Base-by-base conservation (phyloP, 2,888 invertebrate species). In the Acrobasis repandana region DNA sequence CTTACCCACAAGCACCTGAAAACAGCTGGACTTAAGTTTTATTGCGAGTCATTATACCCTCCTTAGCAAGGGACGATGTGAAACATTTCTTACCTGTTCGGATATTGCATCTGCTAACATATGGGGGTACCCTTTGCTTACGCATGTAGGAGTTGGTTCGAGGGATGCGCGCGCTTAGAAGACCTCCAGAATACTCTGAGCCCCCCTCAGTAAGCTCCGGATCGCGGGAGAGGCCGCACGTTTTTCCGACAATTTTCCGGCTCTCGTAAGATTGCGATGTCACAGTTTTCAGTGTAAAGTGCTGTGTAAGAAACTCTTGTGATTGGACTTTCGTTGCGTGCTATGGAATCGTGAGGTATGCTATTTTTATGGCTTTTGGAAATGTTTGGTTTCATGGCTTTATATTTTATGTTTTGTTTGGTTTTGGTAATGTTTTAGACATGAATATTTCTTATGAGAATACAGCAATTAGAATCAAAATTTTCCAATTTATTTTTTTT, bases 111-210 rank as follows among this genome's bases (percentile, higher is more conserved):
- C 70, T 67, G 66, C 69, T 70, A 72, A 80, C 81, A 76, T 82
- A 82, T 80, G 83, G 79, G 82, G 72, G 74, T 73, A 65, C 66
- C 67, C 66, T 66, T 72, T 71, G 61, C 56, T 69, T 75, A 75
- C 67, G 71, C 72, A 75, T 75, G 70, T 77, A 79, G 72, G 68
- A 74, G 76, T 79, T 77, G 80, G 28, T 80, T 82, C 81, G 79
- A 83, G 75, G 77, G 88, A 87, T 90, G 90, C 90, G 90, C 90
- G 89, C 90, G 90, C 84, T 89, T 87, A 68, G 71, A 67, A 81
- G 78, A 46, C 76, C 77, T 85, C 72, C 72, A 70, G 69, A 72
- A 82, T 74, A 77, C 71, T 81, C 62, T 72, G 74, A 66, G 80
- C 85, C 83, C 85, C 88, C 90, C 87, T 88, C 90, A 91, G 91